phyloP scores from a whole-genome alignment of 2,797 vertebrate species.

The Sciurus vulgaris region DNA sequence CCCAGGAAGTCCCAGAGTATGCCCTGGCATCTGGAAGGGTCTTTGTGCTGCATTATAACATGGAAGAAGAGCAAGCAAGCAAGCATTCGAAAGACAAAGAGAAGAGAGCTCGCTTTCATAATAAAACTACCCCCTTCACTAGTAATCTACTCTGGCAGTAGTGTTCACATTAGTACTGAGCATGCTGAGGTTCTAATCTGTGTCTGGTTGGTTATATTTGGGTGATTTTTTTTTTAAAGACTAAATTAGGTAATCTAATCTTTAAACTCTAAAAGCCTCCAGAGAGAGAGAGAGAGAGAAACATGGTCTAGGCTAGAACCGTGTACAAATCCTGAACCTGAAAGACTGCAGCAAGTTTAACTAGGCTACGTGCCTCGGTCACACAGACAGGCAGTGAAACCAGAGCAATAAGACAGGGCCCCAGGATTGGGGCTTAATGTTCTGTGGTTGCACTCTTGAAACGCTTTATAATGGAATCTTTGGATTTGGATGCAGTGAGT shows the following conservation, averaged over 20 bases:
- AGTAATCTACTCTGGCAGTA: background rate
- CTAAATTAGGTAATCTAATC: background rate
- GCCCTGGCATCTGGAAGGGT: background rate
- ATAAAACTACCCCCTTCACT: background rate
- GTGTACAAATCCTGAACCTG: background rate
- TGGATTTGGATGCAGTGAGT: background rate
- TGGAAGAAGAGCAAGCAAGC: background rate
- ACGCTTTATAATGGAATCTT: constrained; percentile 36
- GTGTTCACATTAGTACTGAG: background rate
- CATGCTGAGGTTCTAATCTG: background rate
- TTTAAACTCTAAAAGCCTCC: background rate
- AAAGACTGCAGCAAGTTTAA: background rate
- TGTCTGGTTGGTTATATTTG: background rate
- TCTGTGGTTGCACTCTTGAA: background rate
- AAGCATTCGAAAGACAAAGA: too few relatives aligned
- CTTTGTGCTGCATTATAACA: background rate
- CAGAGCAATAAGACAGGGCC: background rate
- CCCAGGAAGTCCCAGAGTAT: background rate
- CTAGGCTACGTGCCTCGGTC: background rate
- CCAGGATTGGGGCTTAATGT: background rate
- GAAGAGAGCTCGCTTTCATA: background rate
- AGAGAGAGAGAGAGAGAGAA: background rate
- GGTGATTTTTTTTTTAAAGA: background rate
- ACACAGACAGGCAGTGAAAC: background rate
- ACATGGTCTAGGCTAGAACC: background rate